Evolutionary conservation across 2,113 vertebrate genomes (phyloP), one percentile per base, ranked within the genome.

Genomic region (Trochalopteron elliotii): DNA sequence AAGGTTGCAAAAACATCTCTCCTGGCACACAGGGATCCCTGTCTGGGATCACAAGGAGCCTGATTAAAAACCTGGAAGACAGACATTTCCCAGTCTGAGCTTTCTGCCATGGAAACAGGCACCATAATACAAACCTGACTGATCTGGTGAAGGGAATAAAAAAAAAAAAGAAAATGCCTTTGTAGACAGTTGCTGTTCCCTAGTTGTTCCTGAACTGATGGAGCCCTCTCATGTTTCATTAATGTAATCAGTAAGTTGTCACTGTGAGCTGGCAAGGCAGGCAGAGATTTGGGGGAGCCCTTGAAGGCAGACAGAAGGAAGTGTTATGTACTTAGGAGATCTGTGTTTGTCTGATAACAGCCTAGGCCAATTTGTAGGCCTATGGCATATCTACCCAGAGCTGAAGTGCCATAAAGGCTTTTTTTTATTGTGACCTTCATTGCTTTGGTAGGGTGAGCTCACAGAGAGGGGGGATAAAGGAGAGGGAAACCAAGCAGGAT

Each of bases 311-410:
- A 45, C 39, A 76, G 70, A 55, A 90, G 33, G 61, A 57, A n/a
- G 33, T 27, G 56, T 81, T 75, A 30, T 10, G 70, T 55, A 55
- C 47, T 84, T 71, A 70, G 71, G 91, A 90, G 88, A 71, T 82
- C 47, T 79, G 91, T 71, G 70, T 81, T 82, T 90, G 78, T 21
- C 65, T 89, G 87, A 67, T 94, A 89, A 94, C 78, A 89, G 60
- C 45, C 37, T 18, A 6, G 42, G 61, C 31, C 40, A 61, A 45
- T 53, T 67, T 82, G 74, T 82, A 75, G 69, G 59, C 45, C 50
- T 60, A 2, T 3, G 12, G 56, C 35, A 4, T 53, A 82, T 39
- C 56, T 78, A 31, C 33, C 5, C 57, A 27, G 28, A 18, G 40
- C 55, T 37, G 35, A 65, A 87, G 78, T 27, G 52, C 33, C 37